Evolutionary conservation across 2,888 invertebrate genomes (phyloP).

Genomic region (Tricholauxania praeusta): DNA sequence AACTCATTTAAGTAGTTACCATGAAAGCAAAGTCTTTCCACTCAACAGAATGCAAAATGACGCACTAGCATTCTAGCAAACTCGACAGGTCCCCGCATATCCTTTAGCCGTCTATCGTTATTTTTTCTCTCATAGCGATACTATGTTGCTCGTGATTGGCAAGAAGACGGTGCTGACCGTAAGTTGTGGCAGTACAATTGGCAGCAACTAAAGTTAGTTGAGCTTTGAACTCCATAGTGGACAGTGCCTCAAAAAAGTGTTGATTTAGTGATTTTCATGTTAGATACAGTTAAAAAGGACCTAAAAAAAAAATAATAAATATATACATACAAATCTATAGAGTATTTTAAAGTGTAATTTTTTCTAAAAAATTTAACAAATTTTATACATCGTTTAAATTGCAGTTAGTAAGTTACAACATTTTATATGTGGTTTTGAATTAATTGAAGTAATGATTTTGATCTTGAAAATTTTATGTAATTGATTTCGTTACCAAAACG

Average conservation of each 20-base stretch:
- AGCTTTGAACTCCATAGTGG: slow-evolving; percentile 35
- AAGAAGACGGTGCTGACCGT: background rate
- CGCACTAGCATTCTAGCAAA: slow-evolving; percentile 30
- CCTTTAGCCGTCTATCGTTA: background rate
- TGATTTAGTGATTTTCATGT: no score
- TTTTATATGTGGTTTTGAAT: background rate
- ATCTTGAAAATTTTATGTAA: background rate
- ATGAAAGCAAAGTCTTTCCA: slow-evolving; percentile 6
- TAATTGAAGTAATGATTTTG: background rate
- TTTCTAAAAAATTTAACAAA: background rate
- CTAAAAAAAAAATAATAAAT: background rate
- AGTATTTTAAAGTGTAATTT: no score
- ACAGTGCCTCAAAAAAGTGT: slow-evolving; percentile 12
- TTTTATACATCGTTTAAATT: background rate
- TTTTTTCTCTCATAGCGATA: background rate
- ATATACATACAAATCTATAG: background rate
- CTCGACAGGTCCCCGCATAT: background rate
- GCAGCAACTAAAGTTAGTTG: slow-evolving; percentile 39
- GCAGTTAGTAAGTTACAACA: background rate
- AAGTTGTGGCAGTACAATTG: slow-evolving; percentile 11
- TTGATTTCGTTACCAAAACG: background rate
- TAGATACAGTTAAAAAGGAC: background rate
- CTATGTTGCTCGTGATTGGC: background rate
- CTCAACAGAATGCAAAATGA: slow-evolving; percentile 39
- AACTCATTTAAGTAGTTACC: background rate